A percentile compares a stretch with the other conserved stretches of the same genome.
phyloP scores from a whole-genome alignment of 2,797 vertebrate species.

The Sternarchorhynchus goeldii region DNA sequence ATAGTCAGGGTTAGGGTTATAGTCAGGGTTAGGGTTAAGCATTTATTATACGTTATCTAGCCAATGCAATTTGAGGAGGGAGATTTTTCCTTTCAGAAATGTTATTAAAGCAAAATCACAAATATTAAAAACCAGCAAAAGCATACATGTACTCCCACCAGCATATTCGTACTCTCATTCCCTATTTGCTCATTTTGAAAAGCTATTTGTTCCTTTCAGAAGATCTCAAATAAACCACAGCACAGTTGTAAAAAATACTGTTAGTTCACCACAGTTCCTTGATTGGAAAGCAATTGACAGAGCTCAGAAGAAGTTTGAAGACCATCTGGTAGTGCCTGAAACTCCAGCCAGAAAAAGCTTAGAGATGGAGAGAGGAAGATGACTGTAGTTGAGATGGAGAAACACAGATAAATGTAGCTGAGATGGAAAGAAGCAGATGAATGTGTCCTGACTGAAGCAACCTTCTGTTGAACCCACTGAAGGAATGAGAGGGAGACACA shows the following conservation, averaged over 20 bases:
- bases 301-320: slow-evolving; percentile 35
- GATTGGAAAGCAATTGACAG: slow-evolving; percentile 14
- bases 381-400: background rate
- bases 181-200: too few species aligned
- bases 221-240: too few species aligned
- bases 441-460: background rate
- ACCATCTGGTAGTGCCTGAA: slow-evolving; percentile 13
- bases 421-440: background rate
- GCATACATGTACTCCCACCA: too few species aligned
- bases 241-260: background rate
- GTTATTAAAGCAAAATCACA: too few species aligned
- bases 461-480: background rate
- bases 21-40: background rate
- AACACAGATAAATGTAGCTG: too few species aligned
- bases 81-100: background rate
- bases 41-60: background rate
- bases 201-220: background rate
- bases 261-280: background rate
- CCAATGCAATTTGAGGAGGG: background rate
- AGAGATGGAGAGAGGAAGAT: background rate
- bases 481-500: too few species aligned
- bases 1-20: too few species aligned
- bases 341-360: slow-evolving; percentile 38
- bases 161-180: too few species aligned
- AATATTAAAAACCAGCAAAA: too few species aligned